Evolutionary conservation across 2,797 vertebrate species (phyloP).

Genomic region (Martes flavigula): DNA sequence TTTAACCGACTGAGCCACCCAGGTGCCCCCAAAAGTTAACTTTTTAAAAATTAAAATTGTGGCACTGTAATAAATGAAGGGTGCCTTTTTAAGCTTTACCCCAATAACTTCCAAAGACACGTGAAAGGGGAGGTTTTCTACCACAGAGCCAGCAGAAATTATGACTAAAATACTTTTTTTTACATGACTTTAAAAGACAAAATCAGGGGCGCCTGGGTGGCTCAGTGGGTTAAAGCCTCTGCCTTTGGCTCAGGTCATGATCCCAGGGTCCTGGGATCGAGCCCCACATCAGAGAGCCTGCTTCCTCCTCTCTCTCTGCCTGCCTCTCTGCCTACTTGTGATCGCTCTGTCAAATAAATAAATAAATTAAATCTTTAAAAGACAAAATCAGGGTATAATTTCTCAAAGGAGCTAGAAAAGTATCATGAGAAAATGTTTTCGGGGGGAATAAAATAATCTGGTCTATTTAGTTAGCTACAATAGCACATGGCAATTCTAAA

Average conservation of each 20-base stretch:
- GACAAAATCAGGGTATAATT: background rate
- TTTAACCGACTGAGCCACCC: background rate
- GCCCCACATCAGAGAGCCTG: too few relatives aligned
- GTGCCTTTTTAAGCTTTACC: background rate
- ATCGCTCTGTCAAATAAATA: too few relatives aligned
- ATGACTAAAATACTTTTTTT: background rate
- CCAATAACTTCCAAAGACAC: background rate
- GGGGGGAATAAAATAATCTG: slow-evolving; percentile 45
- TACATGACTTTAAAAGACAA: background rate
- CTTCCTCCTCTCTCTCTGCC: too few relatives aligned
- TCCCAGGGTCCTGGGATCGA: too few relatives aligned
- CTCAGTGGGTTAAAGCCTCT: too few relatives aligned
- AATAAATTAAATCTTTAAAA: background rate
- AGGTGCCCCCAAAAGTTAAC: background rate
- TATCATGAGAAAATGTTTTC: slow-evolving; percentile 24
- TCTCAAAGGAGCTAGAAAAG: slow-evolving; percentile 1
- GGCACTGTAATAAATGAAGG: background rate
- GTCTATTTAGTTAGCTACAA: slow-evolving; percentile 16
- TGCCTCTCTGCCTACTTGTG: too few relatives aligned
- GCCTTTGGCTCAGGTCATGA: too few relatives aligned
- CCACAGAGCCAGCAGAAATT: background rate
- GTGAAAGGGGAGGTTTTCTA: background rate
- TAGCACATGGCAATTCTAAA: slow-evolving; percentile 58
- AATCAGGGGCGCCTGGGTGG: background rate
- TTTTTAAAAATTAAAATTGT: background rate